phyloP scores from a whole-genome alignment of 2,113 vertebrate species.

The Pluvialis apricaria region DNA sequence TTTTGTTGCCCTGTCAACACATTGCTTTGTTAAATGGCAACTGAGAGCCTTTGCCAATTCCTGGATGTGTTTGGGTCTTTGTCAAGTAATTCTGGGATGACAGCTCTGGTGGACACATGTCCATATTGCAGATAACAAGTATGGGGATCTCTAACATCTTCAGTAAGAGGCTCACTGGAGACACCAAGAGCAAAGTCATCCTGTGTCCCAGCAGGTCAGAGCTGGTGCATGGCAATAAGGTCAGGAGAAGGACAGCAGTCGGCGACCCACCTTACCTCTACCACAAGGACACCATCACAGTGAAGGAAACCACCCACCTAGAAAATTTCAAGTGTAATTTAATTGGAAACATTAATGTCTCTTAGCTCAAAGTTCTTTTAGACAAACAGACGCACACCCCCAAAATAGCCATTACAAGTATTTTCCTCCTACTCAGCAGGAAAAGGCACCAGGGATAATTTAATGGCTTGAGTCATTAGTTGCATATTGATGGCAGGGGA shows the following conservation, averaged over 20 bases:
- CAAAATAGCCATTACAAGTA: background rate
- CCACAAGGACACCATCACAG: background rate
- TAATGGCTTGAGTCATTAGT: background rate
- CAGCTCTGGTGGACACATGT: background rate
- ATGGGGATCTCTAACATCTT: background rate
- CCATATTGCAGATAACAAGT: background rate
- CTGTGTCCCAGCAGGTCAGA: background rate
- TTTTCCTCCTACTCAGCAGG: constrained; percentile 10
- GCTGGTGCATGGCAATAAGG: background rate
- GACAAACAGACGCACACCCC: background rate
- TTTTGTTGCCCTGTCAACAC: background rate
- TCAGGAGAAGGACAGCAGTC: background rate
- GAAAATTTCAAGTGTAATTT: background rate
- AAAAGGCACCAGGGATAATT: constrained; percentile 4
- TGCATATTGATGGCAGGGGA: background rate
- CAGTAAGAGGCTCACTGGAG: background rate
- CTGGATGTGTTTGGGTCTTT: background rate
- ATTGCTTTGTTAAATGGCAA: background rate
- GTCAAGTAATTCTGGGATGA: background rate
- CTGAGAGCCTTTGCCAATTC: background rate
- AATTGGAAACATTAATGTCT: background rate
- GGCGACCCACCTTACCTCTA: background rate
- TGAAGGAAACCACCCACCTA: background rate
- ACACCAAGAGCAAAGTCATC: background rate
- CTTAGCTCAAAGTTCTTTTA: background rate